Percentiles rank a stretch among this genome's conserved stretches.
phyloP scores from a whole-genome alignment of 2,888 invertebrate species.

The Synergus japonicus region DNA sequence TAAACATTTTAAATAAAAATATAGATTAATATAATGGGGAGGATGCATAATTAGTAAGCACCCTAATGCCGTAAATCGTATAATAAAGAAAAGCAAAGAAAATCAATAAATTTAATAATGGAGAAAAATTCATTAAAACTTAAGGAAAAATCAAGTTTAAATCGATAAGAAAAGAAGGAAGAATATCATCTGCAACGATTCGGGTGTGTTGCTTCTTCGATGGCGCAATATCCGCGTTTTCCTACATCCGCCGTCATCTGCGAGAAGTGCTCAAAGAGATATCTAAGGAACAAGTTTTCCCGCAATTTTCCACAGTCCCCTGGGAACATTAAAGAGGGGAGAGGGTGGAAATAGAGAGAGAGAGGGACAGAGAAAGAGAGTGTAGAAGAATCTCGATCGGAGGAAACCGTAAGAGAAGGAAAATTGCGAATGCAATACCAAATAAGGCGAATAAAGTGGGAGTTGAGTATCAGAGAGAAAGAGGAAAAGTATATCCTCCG shows the following conservation, averaged over 20 bases:
- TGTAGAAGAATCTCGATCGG: constrained; percentile 39
- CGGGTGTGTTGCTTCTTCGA: constrained; percentile 33
- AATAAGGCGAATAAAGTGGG: constrained; percentile 51
- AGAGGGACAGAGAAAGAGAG: constrained; percentile 34
- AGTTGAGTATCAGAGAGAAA: constrained; percentile 49
- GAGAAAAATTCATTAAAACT: not conserved
- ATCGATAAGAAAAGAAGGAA: not conserved
- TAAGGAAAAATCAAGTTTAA: not conserved
- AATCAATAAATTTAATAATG: not conserved
- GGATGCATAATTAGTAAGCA: too few species aligned
- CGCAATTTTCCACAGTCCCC: constrained; percentile 70
- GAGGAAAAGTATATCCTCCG: constrained; percentile 53
- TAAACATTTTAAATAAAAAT: too few species aligned
- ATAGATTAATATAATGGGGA: too few species aligned
- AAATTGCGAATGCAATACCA: constrained; percentile 45
- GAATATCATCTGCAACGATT: not conserved
- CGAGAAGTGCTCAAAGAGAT: constrained; percentile 72
- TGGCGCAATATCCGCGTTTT: constrained; percentile 66
- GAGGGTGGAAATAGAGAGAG: constrained; percentile 37
- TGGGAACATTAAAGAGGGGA: constrained; percentile 43
- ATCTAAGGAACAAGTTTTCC: constrained; percentile 72
- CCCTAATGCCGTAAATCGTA: too few species aligned
- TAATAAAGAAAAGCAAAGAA: not conserved
- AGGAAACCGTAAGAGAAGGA: constrained; percentile 46
- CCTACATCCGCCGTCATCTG: constrained; percentile 69